Evolutionary conservation across 2,888 invertebrate species (phyloP), one percentile per base, ranked within the genome.

Genomic region (Pristionchus arcanus): DNA sequence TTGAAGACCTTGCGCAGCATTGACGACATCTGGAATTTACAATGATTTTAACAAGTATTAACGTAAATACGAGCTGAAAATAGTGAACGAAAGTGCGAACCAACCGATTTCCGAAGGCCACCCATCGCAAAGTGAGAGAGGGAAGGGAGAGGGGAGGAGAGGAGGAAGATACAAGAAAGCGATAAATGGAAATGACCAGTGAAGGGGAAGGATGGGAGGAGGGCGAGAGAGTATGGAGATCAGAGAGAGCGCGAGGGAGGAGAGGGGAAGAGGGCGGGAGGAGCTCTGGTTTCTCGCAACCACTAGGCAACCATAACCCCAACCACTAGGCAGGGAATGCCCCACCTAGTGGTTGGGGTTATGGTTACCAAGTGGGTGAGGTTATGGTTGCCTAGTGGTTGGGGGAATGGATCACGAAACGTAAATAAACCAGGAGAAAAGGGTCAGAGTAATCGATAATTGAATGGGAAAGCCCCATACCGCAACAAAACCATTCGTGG

Each of bases 1-100:
- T 91, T 88, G 89, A 91, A 91, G 42, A 91, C 87, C 85, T 91
- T 91, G 74, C 90, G 89, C 34, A 91, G 68, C 68, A 90, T 89
- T 25, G 91, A 90, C 86, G 90, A 90, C 88, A 90, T 91, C 91
- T 91, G 85, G 28, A 91, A 90, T 63, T 21, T 55, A 63, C 42
- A 25, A 1, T 15, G 34, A n/a, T 74, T 63, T 63, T 25, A n/a
- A 21, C 11, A 63, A 25, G n/a, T 21, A 49, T 87, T 87, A 21
- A 11, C 42, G 68, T 16, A 53, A 68, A 85, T 59, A 31, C 25
- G 19, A 31, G 5, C 31, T 16, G 21, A 87, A 87, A 31, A 66
- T 19, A 37, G 19, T 37, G 42, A 37, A 25, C 37, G 66, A 68
- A 31, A 31, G 55, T n/a, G 53, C 53, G 55, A 31, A 88, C 87